These are phyloP conservation scores for Zygothrica quintamaculata DNA, from an alignment of 2,888 invertebrate genomes.

Conservation along the genomic window DNA sequence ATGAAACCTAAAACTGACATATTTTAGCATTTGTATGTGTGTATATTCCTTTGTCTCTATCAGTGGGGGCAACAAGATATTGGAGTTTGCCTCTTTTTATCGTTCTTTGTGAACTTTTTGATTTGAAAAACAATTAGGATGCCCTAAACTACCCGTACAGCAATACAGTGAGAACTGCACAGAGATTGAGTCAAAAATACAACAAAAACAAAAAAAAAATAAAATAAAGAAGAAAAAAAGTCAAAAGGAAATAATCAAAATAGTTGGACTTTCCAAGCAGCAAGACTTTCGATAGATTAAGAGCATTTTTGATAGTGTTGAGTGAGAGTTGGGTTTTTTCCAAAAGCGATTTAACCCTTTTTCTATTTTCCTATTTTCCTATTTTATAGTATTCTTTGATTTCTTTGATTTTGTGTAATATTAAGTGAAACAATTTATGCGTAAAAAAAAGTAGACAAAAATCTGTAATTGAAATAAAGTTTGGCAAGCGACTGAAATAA, in stretches of 20 bases:
- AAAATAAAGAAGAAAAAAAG: slow-evolving; percentile 1
- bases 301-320: neutral
- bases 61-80: slow-evolving; percentile 33
- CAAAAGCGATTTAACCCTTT: no score
- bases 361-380: no score
- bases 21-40: slow-evolving; percentile 41
- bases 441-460: no score
- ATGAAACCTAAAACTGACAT: slow-evolving; percentile 50
- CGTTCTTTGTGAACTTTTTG: slow-evolving; percentile 50
- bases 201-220: no score
- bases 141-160: slow-evolving; percentile 28
- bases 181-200: slow-evolving; percentile 5
- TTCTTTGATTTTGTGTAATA: no score
- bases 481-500: no score
- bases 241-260: neutral
- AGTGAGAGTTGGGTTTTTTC: neutral
- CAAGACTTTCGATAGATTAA: no score
- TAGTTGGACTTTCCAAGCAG: no score
- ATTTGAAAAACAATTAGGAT: slow-evolving; percentile 57
- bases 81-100: slow-evolving; percentile 46
- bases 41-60: no score
- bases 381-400: no score
- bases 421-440: no score
- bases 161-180: slow-evolving; percentile 24
- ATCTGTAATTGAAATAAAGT: no score